phyloP scores from a whole-genome alignment of 2,797 vertebrate species.

The Mormyrops boulengeri region DNA sequence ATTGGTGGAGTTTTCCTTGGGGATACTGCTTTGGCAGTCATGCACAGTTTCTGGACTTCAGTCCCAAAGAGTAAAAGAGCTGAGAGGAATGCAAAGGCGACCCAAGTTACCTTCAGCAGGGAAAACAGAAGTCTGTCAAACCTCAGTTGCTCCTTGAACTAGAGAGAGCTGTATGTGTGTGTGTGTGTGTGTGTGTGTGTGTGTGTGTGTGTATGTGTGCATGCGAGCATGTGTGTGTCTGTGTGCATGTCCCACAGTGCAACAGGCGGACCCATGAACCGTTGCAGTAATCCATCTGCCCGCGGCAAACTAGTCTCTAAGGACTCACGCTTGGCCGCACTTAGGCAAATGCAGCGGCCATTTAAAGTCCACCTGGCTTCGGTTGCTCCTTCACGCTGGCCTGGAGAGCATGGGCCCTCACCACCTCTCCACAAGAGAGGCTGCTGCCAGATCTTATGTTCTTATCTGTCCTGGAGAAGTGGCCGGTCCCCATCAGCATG shows the following conservation, averaged over 20 bases:
- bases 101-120: background rate
- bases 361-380: background rate
- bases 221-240: background rate
- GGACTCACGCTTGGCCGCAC: conserved; percentile 21
- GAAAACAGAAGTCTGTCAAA: background rate
- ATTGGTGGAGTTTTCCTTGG: background rate
- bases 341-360: conserved; percentile 13
- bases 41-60: background rate
- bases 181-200: background rate
- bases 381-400: background rate
- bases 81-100: background rate
- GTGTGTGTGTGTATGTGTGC: background rate
- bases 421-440: background rate
- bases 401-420: background rate
- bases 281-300: conserved; percentile 8
- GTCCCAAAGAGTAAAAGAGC: background rate
- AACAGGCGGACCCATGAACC: conserved; percentile 1
- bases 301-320: conserved; percentile 14
- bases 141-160: background rate
- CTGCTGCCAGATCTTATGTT: background rate
- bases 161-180: background rate
- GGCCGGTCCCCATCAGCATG: background rate
- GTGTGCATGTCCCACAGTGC: background rate
- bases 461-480: background rate
- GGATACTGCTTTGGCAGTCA: background rate